Base-by-base conservation (phyloP, 2,113 vertebrate species). In the Serinus canaria region DNA sequence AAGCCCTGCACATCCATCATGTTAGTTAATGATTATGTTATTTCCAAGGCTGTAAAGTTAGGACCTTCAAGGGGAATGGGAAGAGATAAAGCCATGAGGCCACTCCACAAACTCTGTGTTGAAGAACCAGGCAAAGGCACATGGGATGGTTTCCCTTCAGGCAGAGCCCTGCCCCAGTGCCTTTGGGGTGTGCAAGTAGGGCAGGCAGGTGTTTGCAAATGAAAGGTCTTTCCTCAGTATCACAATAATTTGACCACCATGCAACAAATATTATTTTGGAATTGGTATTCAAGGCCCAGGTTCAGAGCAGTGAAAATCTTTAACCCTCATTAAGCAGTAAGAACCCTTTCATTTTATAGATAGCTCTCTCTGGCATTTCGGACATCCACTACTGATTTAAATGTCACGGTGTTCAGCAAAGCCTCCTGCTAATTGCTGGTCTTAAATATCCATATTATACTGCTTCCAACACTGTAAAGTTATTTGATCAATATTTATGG, bases 241-340 rank as follows among this genome's bases (percentile, higher is more conserved):
- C 58, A 28, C 15, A 44, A 39, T 8, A 64, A 21, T 78, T 56
- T 68, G 31, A 73, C 8, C 37, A 59, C 7, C 15, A 6, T 21
- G 37, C 28, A 93, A 37, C 31, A 75, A 52, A 46, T 79, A 64
- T 9, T 58, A 23, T 52, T 87, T 85, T 68, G 33, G 56, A 67
- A 72, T 60, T 3, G 1, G 20, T 69, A 56, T 60, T 77, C 41
- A 82, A 74, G 37, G 39, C 46, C 25, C 10, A 35, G 27, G 24
- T 73, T 82, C 41, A 87, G 74, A 73, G 62, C 62, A 84, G 33
- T 50, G 50, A 67, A 91, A 91, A 81, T 21, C 41, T 87, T 89
- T 87, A 87, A 75, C 62, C 20, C 28, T 89, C 50, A 83, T 78
- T 94, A 95, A 88, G 49, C 4, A 39, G 25, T 56, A 72, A 89